phyloP scores from a whole-genome alignment of 2,113 vertebrate genomes.

The Lampris megalopsis region DNA sequence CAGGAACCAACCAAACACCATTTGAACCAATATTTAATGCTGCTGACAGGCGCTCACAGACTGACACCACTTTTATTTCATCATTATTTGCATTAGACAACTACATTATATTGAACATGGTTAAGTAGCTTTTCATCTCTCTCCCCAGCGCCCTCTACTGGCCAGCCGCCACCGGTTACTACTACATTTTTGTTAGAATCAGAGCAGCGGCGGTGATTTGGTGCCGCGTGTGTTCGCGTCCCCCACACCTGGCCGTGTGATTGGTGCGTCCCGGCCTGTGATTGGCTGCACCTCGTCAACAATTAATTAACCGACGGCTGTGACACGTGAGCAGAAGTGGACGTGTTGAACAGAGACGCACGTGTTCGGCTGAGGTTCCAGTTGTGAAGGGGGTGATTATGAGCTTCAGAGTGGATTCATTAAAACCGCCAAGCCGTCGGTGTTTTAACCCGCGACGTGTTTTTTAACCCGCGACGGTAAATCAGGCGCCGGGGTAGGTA shows the following conservation, averaged over 20 bases:
- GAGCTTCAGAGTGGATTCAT: slow-evolving; percentile 58
- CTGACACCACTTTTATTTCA: no score
- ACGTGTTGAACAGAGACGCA: slow-evolving; percentile 24
- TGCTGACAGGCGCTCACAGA: no score
- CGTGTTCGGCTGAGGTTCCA: slow-evolving; percentile 38
- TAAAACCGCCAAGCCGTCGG: slow-evolving; percentile 56
- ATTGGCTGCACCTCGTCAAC: slow-evolving; percentile 78
- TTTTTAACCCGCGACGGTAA: slow-evolving; percentile 17
- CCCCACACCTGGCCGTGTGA: slow-evolving; percentile 70
- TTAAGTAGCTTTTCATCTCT: no score
- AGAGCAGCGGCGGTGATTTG: slow-evolving; percentile 64
- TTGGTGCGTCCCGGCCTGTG: slow-evolving; percentile 73
- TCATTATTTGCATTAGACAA: no score
- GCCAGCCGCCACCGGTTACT: slow-evolving; percentile 12
- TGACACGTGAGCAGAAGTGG: slow-evolving; percentile 50
- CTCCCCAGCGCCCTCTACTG: no score
- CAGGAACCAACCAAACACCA: no score
- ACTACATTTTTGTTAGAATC: slow-evolving; percentile 65
- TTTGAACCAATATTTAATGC: no score
- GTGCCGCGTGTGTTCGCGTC: slow-evolving; percentile 75
- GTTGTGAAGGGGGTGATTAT: slow-evolving; percentile 53
- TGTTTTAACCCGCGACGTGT: slow-evolving; percentile 29
- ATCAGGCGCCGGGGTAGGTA: slow-evolving; percentile 51
- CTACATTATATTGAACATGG: no score
- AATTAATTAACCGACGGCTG: slow-evolving; percentile 81